phyloP scores from a whole-genome alignment of 2,888 invertebrate genomes.

The Caenorhabditis sp. region DNA sequence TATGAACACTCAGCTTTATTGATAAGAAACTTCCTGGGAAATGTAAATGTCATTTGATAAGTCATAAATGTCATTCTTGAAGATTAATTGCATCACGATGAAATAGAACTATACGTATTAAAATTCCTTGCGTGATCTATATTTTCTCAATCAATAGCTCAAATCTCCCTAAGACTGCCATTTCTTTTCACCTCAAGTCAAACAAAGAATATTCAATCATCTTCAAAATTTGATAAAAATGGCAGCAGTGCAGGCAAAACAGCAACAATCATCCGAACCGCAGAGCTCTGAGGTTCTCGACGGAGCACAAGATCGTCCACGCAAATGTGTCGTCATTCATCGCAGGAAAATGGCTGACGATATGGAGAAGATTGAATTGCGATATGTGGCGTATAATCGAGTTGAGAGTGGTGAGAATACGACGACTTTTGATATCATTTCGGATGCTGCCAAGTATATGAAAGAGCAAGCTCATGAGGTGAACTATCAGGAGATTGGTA shows the following conservation, averaged over 20 bases:
- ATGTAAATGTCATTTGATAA: too few species aligned
- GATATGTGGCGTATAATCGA: slow-evolving; percentile 30
- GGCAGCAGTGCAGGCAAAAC: neutral
- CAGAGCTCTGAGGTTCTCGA: neutral
- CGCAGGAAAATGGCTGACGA: slow-evolving; percentile 21
- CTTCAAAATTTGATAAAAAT: neutral
- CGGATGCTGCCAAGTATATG: slow-evolving; percentile 26
- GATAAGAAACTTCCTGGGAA: too few species aligned
- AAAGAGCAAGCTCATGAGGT: slow-evolving; percentile 21
- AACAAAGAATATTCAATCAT: neutral
- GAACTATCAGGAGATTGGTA: slow-evolving; percentile 10
- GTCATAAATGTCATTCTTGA: too few species aligned
- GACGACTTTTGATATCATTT: slow-evolving; percentile 4
- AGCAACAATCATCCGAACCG: neutral
- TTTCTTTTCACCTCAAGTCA: neutral
- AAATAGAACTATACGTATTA: too few species aligned
- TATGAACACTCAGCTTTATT: too few species aligned
- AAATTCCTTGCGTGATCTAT: neutral
- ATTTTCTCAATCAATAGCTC: neutral
- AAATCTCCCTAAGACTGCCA: neutral
- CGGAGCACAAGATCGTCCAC: neutral
- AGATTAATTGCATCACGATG: too few species aligned
- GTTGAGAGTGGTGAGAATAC: slow-evolving; percentile 21
- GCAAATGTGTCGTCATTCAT: slow-evolving; percentile 26
- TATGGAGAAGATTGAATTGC: slow-evolving; percentile 32